Evolutionary conservation across 2,888 invertebrate species (phyloP).

Genomic region (Schizaphis graminum): DNA sequence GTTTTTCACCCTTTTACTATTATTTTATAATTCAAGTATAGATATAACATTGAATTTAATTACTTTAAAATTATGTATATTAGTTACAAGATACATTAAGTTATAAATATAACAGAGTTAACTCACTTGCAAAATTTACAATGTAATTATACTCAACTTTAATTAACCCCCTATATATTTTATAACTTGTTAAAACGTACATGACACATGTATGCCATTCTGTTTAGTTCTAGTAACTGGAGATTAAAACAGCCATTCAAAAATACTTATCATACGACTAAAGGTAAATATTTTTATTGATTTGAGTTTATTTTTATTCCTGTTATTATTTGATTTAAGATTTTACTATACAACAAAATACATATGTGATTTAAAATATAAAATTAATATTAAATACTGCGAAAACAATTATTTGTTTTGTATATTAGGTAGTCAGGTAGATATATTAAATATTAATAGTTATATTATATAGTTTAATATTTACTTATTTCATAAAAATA

Average conservation of each 20-base stretch:
- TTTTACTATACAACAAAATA: background rate
- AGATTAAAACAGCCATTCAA: background rate
- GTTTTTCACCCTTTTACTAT: background rate
- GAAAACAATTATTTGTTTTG: too few relatives aligned
- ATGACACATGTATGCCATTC: background rate
- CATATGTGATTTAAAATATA: too few relatives aligned
- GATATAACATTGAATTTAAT: background rate
- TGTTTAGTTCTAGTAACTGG: background rate
- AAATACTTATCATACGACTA: background rate
- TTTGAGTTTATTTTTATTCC: background rate
- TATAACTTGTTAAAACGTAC: background rate
- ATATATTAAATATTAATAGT: too few relatives aligned
- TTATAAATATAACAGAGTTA: background rate
- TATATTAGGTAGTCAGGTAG: too few relatives aligned
- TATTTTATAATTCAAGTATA: background rate
- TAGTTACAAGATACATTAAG: background rate
- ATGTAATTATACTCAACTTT: background rate
- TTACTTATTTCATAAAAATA: too few relatives aligned
- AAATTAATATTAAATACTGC: too few relatives aligned
- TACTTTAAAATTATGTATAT: conserved; percentile 14
- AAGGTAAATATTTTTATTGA: background rate
- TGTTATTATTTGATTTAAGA: background rate
- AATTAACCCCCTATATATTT: background rate
- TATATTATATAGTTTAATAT: too few relatives aligned
- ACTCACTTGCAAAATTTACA: background rate